A percentile compares a stretch with the other conserved stretches of the same genome.
Conservation (phyloP, 2,113 vertebrate genomes). For the Protomyctophum bolini region DNA sequence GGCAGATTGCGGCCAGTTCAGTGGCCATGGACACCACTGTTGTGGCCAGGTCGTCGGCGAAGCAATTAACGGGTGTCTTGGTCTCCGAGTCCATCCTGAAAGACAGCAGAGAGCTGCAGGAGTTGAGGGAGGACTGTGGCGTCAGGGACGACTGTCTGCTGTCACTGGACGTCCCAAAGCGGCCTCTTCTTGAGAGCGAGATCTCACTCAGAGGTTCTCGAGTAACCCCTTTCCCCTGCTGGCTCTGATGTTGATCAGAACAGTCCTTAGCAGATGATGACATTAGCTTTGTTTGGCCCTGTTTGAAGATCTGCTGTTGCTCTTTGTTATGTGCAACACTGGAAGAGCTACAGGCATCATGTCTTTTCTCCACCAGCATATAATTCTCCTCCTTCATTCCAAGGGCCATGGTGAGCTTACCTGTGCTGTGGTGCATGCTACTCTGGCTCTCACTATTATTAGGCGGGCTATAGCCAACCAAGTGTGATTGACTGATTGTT, state of each 20-base stretch:
- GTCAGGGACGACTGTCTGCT: conserved; percentile 74
- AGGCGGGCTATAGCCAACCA: conserved; percentile 48
- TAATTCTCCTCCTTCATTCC: conserved; percentile 53
- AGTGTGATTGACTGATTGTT: conserved; percentile 60
- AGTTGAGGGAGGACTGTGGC: conserved; percentile 74
- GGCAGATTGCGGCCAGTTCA: conserved; percentile 95
- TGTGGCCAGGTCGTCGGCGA: conserved; percentile 93
- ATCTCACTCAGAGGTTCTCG: conserved; percentile 68
- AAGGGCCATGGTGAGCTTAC: conserved; percentile 48
- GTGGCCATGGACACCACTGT: conserved; percentile 99
- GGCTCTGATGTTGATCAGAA: conserved; percentile 56
- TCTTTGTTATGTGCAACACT: conserved; percentile 54
- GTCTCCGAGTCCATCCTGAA: conserved; percentile 79
- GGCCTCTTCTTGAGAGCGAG: conserved; percentile 58
- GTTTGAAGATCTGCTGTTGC: conserved; percentile 53
- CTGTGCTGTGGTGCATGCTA: conserved; percentile 33
- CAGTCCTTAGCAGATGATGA: conserved; percentile 51
- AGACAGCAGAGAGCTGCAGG: conserved; percentile 64
- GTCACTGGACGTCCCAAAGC: conserved; percentile 64
- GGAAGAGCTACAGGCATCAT: conserved; percentile 33
- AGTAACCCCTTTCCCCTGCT: conserved; percentile 44
- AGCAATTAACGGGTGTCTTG: conserved; percentile 86
- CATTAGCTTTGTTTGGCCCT: conserved; percentile 51
- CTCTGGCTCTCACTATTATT: conserved; percentile 54
- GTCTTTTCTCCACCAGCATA: conserved; percentile 54